Percentiles rank a stretch among this genome's conserved stretches.
Evolutionary conservation across 2,113 vertebrate species (phyloP).

Genomic region (Tamias sibiricus): DNA sequence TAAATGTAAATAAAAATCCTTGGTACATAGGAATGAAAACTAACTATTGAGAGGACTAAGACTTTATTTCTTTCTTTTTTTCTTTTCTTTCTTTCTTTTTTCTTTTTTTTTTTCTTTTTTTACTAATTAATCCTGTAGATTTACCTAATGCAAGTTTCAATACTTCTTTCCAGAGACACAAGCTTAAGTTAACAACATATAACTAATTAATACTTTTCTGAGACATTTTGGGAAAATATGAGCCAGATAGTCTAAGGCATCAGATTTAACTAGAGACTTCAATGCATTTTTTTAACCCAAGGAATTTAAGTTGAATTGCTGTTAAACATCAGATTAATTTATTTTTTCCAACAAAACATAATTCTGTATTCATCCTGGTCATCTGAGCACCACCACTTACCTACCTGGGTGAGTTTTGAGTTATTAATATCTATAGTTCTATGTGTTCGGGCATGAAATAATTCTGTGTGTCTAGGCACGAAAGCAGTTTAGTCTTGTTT

Average conservation of each 20-base stretch:
- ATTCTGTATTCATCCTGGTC: neutral
- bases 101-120: neutral
- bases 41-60: neutral
- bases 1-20: neutral
- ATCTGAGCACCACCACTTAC: neutral
- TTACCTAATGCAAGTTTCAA: neutral
- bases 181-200: neutral
- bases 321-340: neutral
- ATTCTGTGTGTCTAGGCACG: neutral
- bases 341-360: neutral
- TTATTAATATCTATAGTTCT: neutral
- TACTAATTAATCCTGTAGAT: neutral
- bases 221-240: neutral
- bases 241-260: neutral
- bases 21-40: neutral
- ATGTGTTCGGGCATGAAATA: too few species aligned
- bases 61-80: neutral
- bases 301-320: neutral
- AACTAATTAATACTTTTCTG: neutral
- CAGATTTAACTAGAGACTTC: neutral
- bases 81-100: neutral
- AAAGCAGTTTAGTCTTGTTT: neutral
- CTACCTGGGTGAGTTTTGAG: neutral
- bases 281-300: neutral
- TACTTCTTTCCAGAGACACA: neutral